A percentile compares a stretch with the other conserved stretches of the same genome.
Evolutionary conservation across 1,140 invertebrate species (phyloP).

Genomic region (Drosophila ohnishii): DNA sequence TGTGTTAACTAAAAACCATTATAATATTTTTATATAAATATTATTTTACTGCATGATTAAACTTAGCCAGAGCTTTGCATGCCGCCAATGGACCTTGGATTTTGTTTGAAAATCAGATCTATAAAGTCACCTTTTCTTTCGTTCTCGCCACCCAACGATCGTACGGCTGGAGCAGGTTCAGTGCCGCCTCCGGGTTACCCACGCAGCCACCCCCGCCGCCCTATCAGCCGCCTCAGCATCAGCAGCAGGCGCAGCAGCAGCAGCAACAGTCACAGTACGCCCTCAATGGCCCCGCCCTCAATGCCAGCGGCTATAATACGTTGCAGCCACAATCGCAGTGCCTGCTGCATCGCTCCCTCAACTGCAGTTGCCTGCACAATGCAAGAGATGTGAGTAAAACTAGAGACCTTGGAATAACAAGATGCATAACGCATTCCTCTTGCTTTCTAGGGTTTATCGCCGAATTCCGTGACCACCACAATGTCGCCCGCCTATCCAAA

Average conservation of each 20-base stretch:
- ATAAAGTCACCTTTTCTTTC: constrained; percentile 77
- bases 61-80: constrained; percentile 30
- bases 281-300: constrained; percentile 59
- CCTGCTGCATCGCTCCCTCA: constrained; percentile 86
- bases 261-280: constrained; percentile 70
- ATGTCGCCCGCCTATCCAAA: constrained; percentile 88
- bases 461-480: constrained; percentile 84
- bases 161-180: constrained; percentile 83
- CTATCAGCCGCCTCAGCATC: constrained; percentile 84
- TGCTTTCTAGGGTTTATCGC: constrained; percentile 85
- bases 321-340: constrained; percentile 84
- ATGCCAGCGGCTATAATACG: constrained; percentile 52
- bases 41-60: constrained; percentile 34
- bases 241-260: constrained; percentile 62
- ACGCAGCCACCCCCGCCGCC: constrained; percentile 85
- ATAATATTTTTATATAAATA: constrained; percentile 10
- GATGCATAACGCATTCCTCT: background rate
- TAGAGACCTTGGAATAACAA: background rate
- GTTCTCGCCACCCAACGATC: constrained; percentile 84
- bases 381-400: constrained; percentile 72
- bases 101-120: constrained; percentile 44
- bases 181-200: constrained; percentile 82
- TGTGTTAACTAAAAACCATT: constrained; percentile 3
- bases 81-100: background rate
- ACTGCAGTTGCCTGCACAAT: constrained; percentile 85